Evolutionary conservation across 2,888 invertebrate species (phyloP), one percentile per base, ranked within the genome.

Genomic region (Elmis aenea): DNA sequence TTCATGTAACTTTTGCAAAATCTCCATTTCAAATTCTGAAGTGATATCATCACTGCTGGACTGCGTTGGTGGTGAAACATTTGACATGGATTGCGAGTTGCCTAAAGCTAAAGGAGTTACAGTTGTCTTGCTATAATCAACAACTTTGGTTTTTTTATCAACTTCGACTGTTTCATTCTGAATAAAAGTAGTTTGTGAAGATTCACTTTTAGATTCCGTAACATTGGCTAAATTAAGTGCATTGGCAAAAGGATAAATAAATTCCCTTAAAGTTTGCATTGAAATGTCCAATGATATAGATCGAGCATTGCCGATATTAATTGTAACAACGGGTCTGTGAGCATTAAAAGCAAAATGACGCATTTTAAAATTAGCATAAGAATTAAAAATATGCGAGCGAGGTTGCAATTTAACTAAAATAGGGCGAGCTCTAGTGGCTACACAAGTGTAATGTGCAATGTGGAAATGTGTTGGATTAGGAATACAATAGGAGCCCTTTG

Each of bases 401-500:
- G 50, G 38, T 12, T 43, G 37, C 4, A 57, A 20, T 13, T 53
- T 54, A 25, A 62, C 42, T 31, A 64, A 45, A 28, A 48, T 33
- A 16, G 67, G 65, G 13, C 57, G 56, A 46, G 53, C 52, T 22
- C 50, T 47, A 35, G 48, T 44, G 28, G 59, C 50, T 10, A 57
- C 50, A 29, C 59, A 47, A 18, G 47, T 55, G 30, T 55, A 46
- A 26, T 52, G 62, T 9, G 53, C 65, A 41, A 67, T 54, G 46
- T 68, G 68, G 54, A 59, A 69, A 45, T 69, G 68, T 16, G 50
- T 51, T 23, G 68, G 68, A 45, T 67, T 67, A 27, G 68, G 68
- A 8, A 58, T 42, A 26, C 46, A 28, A 46, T 64, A 68, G 3
- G 67, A 64, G 26, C 68, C 68, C 36, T 61, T 62, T 5, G 67